Percentiles rank a stretch among this genome's conserved stretches.
These are phyloP conservation scores for Stenodera caucasica DNA, from an alignment of 2,888 invertebrate species.

Conservation along the genomic window DNA sequence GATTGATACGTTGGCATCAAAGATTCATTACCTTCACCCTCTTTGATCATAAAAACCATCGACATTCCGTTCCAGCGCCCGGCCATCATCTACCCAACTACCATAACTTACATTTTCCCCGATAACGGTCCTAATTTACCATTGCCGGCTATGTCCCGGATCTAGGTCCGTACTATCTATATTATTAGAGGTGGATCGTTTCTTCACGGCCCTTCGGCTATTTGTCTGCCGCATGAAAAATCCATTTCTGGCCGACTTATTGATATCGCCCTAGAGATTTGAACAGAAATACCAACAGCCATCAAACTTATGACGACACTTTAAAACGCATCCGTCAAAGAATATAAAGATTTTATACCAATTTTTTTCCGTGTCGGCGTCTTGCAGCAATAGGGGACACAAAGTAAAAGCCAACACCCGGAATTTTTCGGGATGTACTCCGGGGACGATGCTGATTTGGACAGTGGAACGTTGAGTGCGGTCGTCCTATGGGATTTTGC, in stretches of 20 bases:
- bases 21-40: constrained; percentile 14
- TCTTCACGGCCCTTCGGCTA: constrained; percentile 51
- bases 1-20: constrained; percentile 26
- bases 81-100: constrained; percentile 33
- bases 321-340: constrained; percentile 53
- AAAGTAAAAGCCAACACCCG: constrained; percentile 46
- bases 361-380: constrained; percentile 19
- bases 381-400: constrained; percentile 20
- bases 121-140: constrained; percentile 11
- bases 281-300: constrained; percentile 30
- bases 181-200: constrained; percentile 40
- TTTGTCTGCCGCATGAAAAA: constrained; percentile 57
- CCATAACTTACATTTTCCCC: constrained; percentile 32
- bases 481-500: constrained; percentile 43
- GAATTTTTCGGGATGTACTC: constrained; percentile 50
- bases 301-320: constrained; percentile 52
- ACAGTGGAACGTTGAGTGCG: constrained; percentile 52
- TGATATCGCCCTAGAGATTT: constrained; percentile 55
- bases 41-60: constrained; percentile 35
- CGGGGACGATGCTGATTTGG: constrained; percentile 51
- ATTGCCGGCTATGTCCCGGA: constrained; percentile 14
- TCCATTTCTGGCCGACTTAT: constrained; percentile 59
- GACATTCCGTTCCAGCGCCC: constrained; percentile 31
- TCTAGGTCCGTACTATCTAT: constrained; percentile 15
- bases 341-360: constrained; percentile 6